Evolutionary conservation across 2,113 vertebrate genomes (phyloP).

Genomic region (Alosa alosa): DNA sequence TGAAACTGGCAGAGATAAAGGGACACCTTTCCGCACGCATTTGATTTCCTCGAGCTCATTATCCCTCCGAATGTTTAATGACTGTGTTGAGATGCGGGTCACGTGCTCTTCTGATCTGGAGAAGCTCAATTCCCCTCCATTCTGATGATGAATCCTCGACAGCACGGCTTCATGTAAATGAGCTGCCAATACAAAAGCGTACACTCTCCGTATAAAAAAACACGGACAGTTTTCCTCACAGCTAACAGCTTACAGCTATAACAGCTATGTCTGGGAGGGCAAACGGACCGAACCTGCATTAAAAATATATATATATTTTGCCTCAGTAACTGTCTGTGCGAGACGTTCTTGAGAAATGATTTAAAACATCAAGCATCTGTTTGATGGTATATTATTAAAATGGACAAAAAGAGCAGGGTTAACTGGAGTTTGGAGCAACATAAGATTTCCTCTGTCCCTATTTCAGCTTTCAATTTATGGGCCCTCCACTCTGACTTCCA

Average conservation of each 20-base stretch:
- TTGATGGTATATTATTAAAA: background rate
- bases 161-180: constrained; percentile 43
- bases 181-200: constrained; percentile 16
- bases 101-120: constrained; percentile 25
- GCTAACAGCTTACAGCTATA: background rate
- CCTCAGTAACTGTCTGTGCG: background rate
- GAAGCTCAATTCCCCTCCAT: constrained; percentile 34
- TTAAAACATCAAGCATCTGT: background rate
- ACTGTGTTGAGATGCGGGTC: constrained; percentile 30
- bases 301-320: background rate
- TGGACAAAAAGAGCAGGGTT: background rate
- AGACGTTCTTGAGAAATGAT: background rate
- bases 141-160: constrained; percentile 19
- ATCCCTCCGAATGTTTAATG: constrained; percentile 28
- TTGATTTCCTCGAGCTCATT: constrained; percentile 27
- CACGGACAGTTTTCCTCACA: background rate
- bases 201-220: background rate
- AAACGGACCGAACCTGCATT: background rate
- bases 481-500: background rate
- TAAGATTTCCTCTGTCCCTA: background rate
- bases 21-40: constrained; percentile 7
- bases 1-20: constrained; percentile 29
- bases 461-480: background rate
- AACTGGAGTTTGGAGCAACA: background rate
- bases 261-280: background rate